Conservation (phyloP, 2,797 vertebrate genomes). For the Hemitrygon akajei region DNA sequence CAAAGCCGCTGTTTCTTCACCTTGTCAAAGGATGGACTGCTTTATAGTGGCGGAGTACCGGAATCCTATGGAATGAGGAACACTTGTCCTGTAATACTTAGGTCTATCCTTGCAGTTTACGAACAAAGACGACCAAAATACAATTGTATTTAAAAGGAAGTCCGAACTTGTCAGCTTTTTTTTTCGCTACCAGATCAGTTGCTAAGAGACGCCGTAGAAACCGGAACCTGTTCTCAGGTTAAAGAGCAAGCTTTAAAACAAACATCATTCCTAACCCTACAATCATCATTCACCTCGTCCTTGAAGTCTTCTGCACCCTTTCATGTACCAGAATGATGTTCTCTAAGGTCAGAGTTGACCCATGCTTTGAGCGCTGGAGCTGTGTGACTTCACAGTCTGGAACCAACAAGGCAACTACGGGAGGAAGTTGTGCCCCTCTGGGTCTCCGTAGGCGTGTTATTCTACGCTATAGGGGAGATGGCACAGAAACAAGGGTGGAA, state of each 20-base stretch:
- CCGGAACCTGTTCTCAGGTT: constrained; percentile 57
- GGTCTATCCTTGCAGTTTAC: not conserved
- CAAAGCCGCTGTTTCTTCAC: too few relatives aligned
- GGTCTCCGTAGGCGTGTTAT: not conserved
- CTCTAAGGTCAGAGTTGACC: constrained; percentile 81
- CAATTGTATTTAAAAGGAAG: constrained; percentile 9
- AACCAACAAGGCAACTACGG: constrained; percentile 47
- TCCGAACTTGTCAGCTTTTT: constrained; percentile 3
- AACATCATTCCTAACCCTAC: constrained; percentile 53
- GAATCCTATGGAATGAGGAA: not conserved
- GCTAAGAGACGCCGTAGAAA: constrained; percentile 52
- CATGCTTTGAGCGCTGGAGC: constrained; percentile 66
- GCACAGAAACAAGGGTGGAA: not conserved
- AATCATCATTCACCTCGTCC: constrained; percentile 10
- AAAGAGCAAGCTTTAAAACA: constrained; percentile 71
- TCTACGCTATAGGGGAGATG: not conserved
- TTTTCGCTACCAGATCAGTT: constrained; percentile 39
- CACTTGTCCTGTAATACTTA: not conserved
- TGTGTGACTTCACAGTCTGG: constrained; percentile 72
- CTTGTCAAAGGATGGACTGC: not conserved
- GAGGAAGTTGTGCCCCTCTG: not conserved
- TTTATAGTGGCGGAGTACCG: not conserved
- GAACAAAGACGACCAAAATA: not conserved
- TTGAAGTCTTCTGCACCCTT: constrained; percentile 63
- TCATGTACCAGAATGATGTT: constrained; percentile 95